Percentiles rank a stretch among this genome's conserved stretches.
phyloP scores from a whole-genome alignment of 2,888 invertebrate species.

The Temnothorax rugatulus region DNA sequence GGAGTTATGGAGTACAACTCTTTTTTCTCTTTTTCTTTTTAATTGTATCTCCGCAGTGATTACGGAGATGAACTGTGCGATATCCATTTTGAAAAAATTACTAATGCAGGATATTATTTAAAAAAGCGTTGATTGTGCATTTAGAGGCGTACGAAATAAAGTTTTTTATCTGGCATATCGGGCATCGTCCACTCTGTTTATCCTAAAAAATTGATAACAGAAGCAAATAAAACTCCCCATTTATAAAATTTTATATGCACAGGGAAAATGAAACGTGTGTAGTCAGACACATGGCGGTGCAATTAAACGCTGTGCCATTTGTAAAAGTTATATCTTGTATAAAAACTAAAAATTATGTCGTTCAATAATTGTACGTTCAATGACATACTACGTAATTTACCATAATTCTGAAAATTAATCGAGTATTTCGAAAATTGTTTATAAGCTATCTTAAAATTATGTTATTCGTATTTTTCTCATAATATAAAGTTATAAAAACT shows the following conservation, averaged over 20 bases:
- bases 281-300: neutral
- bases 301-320: slow-evolving; percentile 1
- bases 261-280: neutral
- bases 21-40: neutral
- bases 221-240: neutral
- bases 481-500: neutral
- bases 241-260: slow-evolving; percentile 1
- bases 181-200: neutral
- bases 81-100: neutral
- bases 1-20: neutral
- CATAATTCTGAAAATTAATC: neutral
- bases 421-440: neutral
- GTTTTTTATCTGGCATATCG: neutral
- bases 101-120: neutral
- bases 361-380: neutral
- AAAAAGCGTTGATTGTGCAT: neutral
- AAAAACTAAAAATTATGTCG: neutral
- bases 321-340: neutral
- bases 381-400: neutral
- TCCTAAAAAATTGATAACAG: neutral
- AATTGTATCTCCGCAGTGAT: neutral
- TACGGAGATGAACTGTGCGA: neutral
- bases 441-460: neutral
- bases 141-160: neutral
- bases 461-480: neutral